Evolutionary conservation across 2,888 invertebrate species (phyloP), one percentile per base, ranked within the genome.

Genomic region (Eurois occulta): DNA sequence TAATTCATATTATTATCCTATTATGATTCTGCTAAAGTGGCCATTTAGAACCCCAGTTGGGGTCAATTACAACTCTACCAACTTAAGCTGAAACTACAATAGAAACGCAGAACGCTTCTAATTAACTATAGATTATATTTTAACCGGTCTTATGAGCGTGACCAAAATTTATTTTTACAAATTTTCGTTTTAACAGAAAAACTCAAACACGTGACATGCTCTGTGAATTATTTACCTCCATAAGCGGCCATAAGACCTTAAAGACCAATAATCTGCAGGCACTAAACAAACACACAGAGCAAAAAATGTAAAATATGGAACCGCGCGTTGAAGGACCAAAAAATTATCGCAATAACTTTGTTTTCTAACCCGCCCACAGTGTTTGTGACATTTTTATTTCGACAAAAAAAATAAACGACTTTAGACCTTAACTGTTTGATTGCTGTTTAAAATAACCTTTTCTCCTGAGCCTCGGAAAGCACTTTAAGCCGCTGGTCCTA

Each of bases 361-460:
- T 35, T 75, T 65, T 32, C 64, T 21, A 24, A 65, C 48, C 16
- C 21, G 16, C 28, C 18, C 18, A 48, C 46, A 48, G 32, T 84
- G 71, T 60, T 60, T 35, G 71, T 75, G 85, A 75, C 76, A 80
- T 68, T 80, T 72, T 82, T 72, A 69, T 82, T 80, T 52, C 16
- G n/a, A 58, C 16, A 10, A 48, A 69, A 48, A 69, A 62, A 72
- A 62, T 35, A 62, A 62, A 62, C 43, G 5, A 21, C 1, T 70
- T 83, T 69, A 21, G 43, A 62, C 11, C 28, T 32, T 48, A 67
- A 82, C 68, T 69, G 46, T 75, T 76, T 67, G 43, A 73, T 70
- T 73, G n/a, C 62, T 62, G 35, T 46, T 84, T 35, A 32, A 52
- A 79, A 60, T 46, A n/a, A 43, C 41, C n/a, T 16, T n/a, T 60